Base-by-base conservation (phyloP, 1,140 invertebrate species). In the Popillia japonica region DNA sequence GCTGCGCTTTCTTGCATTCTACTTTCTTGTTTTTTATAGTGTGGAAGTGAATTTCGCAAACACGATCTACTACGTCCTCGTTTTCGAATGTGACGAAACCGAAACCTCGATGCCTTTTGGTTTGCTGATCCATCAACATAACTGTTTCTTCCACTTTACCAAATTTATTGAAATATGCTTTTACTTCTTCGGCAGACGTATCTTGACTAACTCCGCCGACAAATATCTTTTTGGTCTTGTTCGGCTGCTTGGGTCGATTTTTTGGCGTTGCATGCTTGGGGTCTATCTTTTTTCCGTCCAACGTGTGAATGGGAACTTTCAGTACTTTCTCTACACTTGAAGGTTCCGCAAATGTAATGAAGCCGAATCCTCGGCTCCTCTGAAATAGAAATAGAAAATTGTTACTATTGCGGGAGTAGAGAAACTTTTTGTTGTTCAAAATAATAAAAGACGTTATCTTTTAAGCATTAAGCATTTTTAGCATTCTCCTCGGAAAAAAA, bases 61-160 rank as follows among this genome's bases (percentile, higher is more conserved):
- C 95, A 75, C 94, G 91, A 86, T 96, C 96, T 2, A 96, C 94
- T 0, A 96, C 94, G 84, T 97, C 95, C 86, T 97, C 95, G 81
- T 93, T 95, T 85, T 96, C 95, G 88, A 97, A 97, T 4, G 95
- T 97, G 17, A 97, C 95, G 87, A 97, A 97, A 10, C 96, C 96
- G 86, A 97, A 96, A 75, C 95, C 96, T 72, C 95, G 90, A 86
- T 96, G 95, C 48, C 95, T 92, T 84, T 96, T 96, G 8, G 96
- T 97, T 87, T 96, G 95, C 87, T 97, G 95, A 86, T 97, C 96
- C 95, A 97, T 97, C 81, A 97, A 90, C 95, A 97, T 96, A 10
- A 97, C 95, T 17, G 95, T 95, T 85, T 97, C 96, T 85, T 96
- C 95, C 23, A 96, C 95, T 86, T 95, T 95, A 11, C 96, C 96